Evolutionary conservation across 2,797 vertebrate genomes (phyloP).

Genomic region (Fistularia commersonii): DNA sequence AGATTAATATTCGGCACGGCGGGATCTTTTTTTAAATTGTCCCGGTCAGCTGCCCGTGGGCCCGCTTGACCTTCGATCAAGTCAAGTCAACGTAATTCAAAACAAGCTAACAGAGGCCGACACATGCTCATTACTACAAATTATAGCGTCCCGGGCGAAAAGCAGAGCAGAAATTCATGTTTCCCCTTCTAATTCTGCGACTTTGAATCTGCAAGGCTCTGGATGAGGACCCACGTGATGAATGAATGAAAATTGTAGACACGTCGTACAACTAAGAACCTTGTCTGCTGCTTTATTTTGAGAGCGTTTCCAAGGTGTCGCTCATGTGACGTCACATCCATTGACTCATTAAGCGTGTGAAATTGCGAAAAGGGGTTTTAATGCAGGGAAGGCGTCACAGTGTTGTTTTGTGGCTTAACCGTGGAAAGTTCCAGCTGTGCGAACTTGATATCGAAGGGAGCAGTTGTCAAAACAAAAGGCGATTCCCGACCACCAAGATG

Average conservation of each 20-base stretch:
- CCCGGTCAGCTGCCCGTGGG: slow-evolving; percentile 1
- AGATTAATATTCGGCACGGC: background rate
- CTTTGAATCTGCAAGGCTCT: slow-evolving; percentile 5
- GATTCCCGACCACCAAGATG: too few species aligned
- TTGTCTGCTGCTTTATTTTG: slow-evolving; percentile 7
- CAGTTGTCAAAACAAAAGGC: slow-evolving; percentile 8
- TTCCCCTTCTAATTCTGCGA: background rate
- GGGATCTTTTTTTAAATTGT: slow-evolving; percentile 15
- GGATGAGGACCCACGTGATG: background rate
- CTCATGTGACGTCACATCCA: background rate
- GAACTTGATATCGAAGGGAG: slow-evolving; percentile 6
- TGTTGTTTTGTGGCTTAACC: slow-evolving; percentile 9
- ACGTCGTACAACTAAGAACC: too few species aligned
- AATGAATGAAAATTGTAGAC: slow-evolving; percentile 22
- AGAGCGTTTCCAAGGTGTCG: slow-evolving; percentile 27
- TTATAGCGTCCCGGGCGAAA: slow-evolving; percentile 6
- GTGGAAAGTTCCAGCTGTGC: slow-evolving; percentile 49
- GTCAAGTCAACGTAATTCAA: slow-evolving; percentile 29
- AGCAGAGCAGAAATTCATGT: background rate
- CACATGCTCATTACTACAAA: slow-evolving; percentile 14
- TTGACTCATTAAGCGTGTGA: slow-evolving; percentile 24
- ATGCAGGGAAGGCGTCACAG: slow-evolving; percentile 22
- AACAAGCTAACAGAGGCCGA: slow-evolving; percentile 25
- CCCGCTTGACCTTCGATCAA: slow-evolving; percentile 38
- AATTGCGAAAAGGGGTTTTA: background rate